phyloP scores from a whole-genome alignment of 2,888 invertebrate species.

The Agrilus mali region DNA sequence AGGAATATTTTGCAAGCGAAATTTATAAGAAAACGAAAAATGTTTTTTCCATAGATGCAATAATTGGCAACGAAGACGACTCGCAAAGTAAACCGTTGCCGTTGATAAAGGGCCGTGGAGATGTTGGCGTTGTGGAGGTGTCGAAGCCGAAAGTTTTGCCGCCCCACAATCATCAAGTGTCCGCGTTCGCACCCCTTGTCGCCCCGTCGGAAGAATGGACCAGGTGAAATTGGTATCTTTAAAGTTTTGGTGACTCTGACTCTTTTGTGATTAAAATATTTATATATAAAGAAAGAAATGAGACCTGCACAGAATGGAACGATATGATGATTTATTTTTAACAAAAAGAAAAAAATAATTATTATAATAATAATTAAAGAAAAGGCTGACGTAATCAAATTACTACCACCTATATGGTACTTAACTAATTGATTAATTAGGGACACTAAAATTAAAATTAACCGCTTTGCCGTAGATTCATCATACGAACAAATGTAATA shows the following conservation, averaged over 20 bases:
- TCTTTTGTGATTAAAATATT: not conserved
- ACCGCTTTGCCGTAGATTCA: no score
- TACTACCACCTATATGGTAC: no score
- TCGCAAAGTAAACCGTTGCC: constrained; percentile 17
- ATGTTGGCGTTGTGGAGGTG: constrained; percentile 17
- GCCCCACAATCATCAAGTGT: constrained; percentile 41
- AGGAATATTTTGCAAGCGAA: constrained; percentile 32
- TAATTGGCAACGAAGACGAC: constrained; percentile 36
- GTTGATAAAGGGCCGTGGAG: constrained; percentile 19
- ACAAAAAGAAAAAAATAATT: no score
- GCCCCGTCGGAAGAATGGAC: constrained; percentile 48
- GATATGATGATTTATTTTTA: no score
- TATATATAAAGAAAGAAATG: no score
- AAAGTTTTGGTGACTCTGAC: not conserved
- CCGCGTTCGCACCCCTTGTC: constrained; percentile 59
- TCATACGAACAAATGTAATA: no score
- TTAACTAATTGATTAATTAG: no score
- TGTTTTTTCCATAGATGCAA: constrained; percentile 50
- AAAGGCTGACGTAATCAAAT: no score
- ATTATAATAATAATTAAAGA: no score
- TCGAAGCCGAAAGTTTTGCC: constrained; percentile 17
- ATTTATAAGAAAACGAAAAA: constrained; percentile 41
- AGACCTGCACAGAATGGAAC: no score
- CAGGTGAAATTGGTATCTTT: constrained; percentile 41
- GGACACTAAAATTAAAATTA: no score